phyloP scores from a whole-genome alignment of 2,113 vertebrate genomes.

The Corythaixoides concolor region DNA sequence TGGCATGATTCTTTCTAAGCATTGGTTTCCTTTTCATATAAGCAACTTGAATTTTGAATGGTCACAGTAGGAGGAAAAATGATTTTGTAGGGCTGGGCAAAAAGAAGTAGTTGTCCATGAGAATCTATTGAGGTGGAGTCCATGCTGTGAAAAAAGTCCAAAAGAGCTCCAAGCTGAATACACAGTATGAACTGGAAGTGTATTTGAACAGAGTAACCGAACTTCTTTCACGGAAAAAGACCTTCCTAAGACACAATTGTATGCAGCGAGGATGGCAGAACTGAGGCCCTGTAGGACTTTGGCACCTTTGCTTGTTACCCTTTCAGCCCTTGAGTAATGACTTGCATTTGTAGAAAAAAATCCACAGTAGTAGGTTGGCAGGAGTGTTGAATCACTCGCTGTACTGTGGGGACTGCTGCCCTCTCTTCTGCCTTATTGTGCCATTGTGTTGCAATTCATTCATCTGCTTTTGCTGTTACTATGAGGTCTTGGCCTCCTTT shows the following conservation, averaged over 20 bases:
- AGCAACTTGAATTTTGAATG: background rate
- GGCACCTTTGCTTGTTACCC: background rate
- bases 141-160: slow-evolving; percentile 35
- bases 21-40: background rate
- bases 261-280: background rate
- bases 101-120: background rate
- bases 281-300: background rate
- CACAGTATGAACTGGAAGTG: background rate
- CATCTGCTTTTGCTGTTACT: background rate
- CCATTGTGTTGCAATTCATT: background rate
- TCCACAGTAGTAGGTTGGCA: background rate
- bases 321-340: background rate
- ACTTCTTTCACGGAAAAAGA: slow-evolving; percentile 8
- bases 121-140: slow-evolving; percentile 14
- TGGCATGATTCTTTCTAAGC: background rate
- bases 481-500: background rate
- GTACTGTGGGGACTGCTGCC: background rate
- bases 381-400: background rate
- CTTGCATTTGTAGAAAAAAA: background rate
- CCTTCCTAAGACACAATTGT: background rate
- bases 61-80: background rate
- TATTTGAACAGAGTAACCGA: slow-evolving; percentile 5
- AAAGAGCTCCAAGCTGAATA: background rate
- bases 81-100: background rate
- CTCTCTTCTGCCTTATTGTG: background rate